phyloP scores from a whole-genome alignment of 1,140 invertebrate genomes.

The Drosophila athabasca region DNA sequence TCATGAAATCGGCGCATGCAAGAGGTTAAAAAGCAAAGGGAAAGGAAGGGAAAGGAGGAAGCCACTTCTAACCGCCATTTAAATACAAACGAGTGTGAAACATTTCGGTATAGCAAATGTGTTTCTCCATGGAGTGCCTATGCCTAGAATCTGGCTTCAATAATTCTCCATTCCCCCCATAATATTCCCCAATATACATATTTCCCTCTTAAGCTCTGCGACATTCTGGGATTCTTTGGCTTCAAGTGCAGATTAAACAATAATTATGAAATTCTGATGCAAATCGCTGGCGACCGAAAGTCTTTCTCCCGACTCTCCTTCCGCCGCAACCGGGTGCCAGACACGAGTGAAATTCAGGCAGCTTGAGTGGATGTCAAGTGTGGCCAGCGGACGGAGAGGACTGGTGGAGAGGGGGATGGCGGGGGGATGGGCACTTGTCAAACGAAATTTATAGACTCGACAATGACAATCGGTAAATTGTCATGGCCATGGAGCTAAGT shows the following conservation, averaged over 20 bases:
- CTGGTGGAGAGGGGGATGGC: background rate
- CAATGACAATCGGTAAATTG: constrained; percentile 72
- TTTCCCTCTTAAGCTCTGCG: constrained; percentile 27
- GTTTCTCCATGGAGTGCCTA: too few species aligned
- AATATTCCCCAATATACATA: constrained; percentile 2
- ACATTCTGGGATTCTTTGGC: constrained; percentile 34
- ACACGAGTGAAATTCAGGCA: constrained; percentile 18
- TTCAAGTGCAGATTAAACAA: constrained; percentile 77
- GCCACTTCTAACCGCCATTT: background rate
- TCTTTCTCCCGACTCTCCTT: constrained; percentile 1
- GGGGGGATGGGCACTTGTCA: constrained; percentile 57
- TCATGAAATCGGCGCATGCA: constrained; percentile 57
- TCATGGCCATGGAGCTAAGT: constrained; percentile 54
- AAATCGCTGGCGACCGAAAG: constrained; percentile 48
- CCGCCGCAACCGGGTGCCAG: constrained; percentile 13
- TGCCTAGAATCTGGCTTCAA: too few species aligned
- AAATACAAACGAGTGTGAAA: background rate
- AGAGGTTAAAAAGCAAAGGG: constrained; percentile 12
- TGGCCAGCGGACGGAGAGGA: constrained; percentile 13
- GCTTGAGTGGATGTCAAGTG: constrained; percentile 45
- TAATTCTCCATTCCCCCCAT: background rate
- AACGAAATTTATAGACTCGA: constrained; percentile 76
- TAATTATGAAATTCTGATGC: constrained; percentile 77
- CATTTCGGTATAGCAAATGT: background rate
- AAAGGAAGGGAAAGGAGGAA: background rate